These are phyloP conservation scores for Eudasyphora cyanicolor DNA, from an alignment of 2,888 invertebrate species.

Conservation along the genomic window DNA sequence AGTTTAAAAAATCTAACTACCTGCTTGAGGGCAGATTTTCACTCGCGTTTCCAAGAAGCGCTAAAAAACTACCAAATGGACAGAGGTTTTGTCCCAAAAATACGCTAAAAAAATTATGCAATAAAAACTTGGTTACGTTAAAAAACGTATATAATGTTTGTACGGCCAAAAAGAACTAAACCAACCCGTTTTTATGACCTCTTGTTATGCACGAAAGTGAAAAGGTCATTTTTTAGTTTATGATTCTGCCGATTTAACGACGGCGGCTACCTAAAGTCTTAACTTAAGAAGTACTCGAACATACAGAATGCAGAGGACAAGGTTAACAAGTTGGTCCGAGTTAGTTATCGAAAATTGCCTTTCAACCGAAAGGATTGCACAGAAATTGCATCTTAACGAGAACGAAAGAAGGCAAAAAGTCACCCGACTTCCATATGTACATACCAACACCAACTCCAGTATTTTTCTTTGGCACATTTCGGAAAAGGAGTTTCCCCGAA, in stretches of 20 bases:
- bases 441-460: too few species aligned
- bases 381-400: slow-evolving; percentile 73
- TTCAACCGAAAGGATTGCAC: slow-evolving; percentile 74
- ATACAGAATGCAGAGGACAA: slow-evolving; percentile 10
- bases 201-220: not conserved
- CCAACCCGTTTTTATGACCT: slow-evolving; percentile 23
- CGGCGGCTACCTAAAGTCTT: slow-evolving; percentile 35
- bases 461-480: not conserved
- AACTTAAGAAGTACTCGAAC: not conserved
- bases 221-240: slow-evolving; percentile 6
- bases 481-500: not conserved
- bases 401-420: slow-evolving; percentile 22
- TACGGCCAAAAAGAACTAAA: not conserved
- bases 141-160: not conserved
- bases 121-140: slow-evolving; percentile 25
- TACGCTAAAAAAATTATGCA: slow-evolving; percentile 39
- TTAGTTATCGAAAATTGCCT: slow-evolving; percentile 8
- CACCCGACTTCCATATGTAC: slow-evolving; percentile 19
- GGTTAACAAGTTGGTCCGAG: slow-evolving; percentile 4
- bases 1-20: slow-evolving; percentile 6
- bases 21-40: not conserved
- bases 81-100: not conserved
- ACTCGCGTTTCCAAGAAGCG: not conserved
- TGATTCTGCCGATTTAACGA: slow-evolving; percentile 19
- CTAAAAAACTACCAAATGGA: not conserved